Conservation (phyloP, 1,140 invertebrate genomes). For the Oscheius sp. region DNA sequence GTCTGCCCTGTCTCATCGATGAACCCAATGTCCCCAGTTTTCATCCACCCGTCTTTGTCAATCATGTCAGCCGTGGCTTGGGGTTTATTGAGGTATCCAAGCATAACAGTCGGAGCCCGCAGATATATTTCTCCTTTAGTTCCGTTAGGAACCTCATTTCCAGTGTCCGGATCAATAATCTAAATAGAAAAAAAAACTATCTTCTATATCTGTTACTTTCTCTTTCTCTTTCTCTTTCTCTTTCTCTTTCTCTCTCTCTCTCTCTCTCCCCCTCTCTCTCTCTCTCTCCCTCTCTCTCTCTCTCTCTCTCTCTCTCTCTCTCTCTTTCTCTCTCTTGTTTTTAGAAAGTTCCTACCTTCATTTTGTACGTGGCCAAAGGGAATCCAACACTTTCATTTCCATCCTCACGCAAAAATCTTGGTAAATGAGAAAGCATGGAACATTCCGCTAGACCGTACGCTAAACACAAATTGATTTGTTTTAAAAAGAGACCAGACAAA, state of each 20-base stretch:
- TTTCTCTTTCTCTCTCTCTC: no score
- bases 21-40: slow-evolving; percentile 76
- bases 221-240: no score
- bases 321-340: no score
- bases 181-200: no score
- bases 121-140: slow-evolving; percentile 47
- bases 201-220: no score
- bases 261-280: no score
- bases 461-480: no score
- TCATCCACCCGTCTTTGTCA: slow-evolving; percentile 73
- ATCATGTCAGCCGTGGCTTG: slow-evolving; percentile 72
- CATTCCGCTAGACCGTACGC: slow-evolving; percentile 45
- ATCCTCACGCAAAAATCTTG: background rate
- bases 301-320: no score
- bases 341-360: no score
- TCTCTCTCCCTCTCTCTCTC: no score
- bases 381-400: slow-evolving; percentile 32
- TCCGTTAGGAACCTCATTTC: slow-evolving; percentile 44
- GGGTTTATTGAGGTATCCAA: slow-evolving; percentile 74
- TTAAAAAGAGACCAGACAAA: no score
- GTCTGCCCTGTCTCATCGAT: slow-evolving; percentile 70
- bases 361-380: slow-evolving; percentile 25
- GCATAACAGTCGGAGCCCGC: slow-evolving; percentile 62
- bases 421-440: slow-evolving; percentile 31
- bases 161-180: slow-evolving; percentile 58